A percentile compares a stretch with the other conserved stretches of the same genome.
Evolutionary conservation across 2,888 invertebrate species (phyloP).

Genomic region (Drosophila borborema): DNA sequence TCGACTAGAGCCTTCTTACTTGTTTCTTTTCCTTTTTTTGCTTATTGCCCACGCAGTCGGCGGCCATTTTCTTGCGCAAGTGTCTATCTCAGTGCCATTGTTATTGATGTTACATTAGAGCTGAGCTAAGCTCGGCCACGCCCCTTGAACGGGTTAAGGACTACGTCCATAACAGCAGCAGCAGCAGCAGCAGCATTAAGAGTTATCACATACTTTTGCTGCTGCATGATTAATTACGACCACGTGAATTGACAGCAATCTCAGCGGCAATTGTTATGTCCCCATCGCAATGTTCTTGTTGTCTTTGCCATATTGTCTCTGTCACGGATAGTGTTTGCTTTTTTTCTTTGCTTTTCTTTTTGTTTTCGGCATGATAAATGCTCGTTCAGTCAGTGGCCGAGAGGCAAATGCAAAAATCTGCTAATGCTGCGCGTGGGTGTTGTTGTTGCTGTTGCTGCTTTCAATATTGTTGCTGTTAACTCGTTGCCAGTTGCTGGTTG

Average conservation of each 20-base stretch:
- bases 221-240: conserved; percentile 42
- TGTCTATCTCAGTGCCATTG: conserved; percentile 10
- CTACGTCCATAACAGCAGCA: conserved; percentile 4
- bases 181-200: conserved; percentile 16
- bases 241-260: conserved; percentile 42
- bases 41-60: conserved; percentile 32
- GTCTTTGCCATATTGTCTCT: conserved; percentile 24
- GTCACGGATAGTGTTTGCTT: conserved; percentile 19
- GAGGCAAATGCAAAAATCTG: conserved; percentile 29
- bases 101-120: conserved; percentile 23
- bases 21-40: neutral
- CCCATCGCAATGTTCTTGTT: conserved; percentile 9
- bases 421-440: conserved; percentile 38
- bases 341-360: neutral
- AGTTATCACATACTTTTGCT: conserved; percentile 37
- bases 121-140: neutral
- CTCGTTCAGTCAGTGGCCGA: conserved; percentile 8
- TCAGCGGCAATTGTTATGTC: conserved; percentile 14
- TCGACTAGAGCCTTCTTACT: too few species aligned
- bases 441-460: conserved; percentile 15
- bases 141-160: conserved; percentile 4
- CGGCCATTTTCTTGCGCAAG: conserved; percentile 29
- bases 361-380: conserved; percentile 40
- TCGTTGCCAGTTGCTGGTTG: conserved; percentile 20
- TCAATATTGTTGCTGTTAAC: conserved; percentile 12